phyloP scores from a whole-genome alignment of 2,888 invertebrate species.

The Pammene fasciana region DNA sequence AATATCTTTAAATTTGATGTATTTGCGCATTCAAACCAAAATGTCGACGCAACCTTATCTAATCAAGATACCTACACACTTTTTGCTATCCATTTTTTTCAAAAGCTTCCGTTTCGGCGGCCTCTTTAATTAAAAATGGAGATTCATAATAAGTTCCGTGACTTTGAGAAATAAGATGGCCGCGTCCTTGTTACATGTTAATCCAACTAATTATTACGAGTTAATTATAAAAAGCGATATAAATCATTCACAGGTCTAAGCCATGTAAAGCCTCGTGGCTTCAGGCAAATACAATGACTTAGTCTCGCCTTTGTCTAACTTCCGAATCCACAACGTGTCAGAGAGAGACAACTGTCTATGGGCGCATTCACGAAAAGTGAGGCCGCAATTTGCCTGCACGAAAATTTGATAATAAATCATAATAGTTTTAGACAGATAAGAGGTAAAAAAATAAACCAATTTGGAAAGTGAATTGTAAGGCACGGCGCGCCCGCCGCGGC shows the following conservation, averaged over 20 bases:
- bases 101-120: conserved; percentile 55
- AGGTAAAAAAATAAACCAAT: conserved; percentile 82
- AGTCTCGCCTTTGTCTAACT: conserved; percentile 64
- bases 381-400: conserved; percentile 81
- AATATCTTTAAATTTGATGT: conserved; percentile 7
- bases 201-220: conserved; percentile 76
- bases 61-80: conserved; percentile 41
- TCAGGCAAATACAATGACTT: conserved; percentile 70
- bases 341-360: conserved; percentile 64
- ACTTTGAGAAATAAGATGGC: conserved; percentile 64
- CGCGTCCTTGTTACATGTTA: conserved; percentile 69
- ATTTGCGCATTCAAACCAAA: conserved; percentile 12
- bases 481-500: conserved; percentile 73
- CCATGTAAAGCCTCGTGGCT: conserved; percentile 69
- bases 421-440: conserved; percentile 81
- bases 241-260: conserved; percentile 72
- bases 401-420: conserved; percentile 83
- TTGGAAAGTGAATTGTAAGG: conserved; percentile 84
- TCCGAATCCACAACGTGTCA: conserved; percentile 49
- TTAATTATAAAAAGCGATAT: conserved; percentile 76
- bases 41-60: conserved; percentile 19
- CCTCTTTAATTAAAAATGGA: conserved; percentile 61
- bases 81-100: conserved; percentile 46
- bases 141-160: conserved; percentile 60
- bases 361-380: conserved; percentile 68